Base-by-base conservation (phyloP, 2,797 vertebrate genomes). In the Tadarida brasiliensis region DNA sequence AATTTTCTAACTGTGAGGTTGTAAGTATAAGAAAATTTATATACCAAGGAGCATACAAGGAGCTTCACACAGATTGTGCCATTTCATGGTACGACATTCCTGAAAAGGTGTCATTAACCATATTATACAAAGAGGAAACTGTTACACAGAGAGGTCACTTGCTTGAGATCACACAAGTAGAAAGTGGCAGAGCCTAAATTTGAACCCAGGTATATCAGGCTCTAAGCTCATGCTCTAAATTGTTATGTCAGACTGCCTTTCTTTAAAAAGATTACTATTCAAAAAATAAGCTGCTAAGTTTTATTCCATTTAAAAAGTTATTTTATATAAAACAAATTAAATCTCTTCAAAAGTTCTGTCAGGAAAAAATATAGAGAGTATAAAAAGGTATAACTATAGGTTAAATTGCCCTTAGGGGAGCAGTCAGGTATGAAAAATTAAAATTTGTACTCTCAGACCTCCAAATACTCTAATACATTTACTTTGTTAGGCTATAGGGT, bases 291-390 rank as follows among this genome's bases (percentile, higher is more conserved):
- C 4, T 82, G 14, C 16, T 85, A 85, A 81, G 2, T 59, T 89
- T 86, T 87, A 39, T 82, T 89, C 7, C 35, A 92, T 22, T 86
- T 35, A 89, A 74, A 78, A 61, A 7, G 1, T 65, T 92, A 14
- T 92, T 88, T 86, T 86, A 74, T 78, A 82, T 47, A 91, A 91
- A 87, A 78, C 15, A 56, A 70, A 68, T 39, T 61, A 81, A 51
- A 44, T 94, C 84, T 14, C 8, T 73, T 68, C 63, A 74, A 81
- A 81, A 51, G 11, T 76, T 91, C 22, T 89, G 7, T 57, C 10
- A 89, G 35, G 61, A 83, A 92, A 87, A 83, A 73, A 61, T 17
- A 63, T 12, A 57, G 11, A 92, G 39, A 59, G 12, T 80, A 33
- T 76, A 68, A 67, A 78, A 90, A 80, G 8, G 30, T 47, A 80